These are phyloP conservation scores for Alouatta palliata DNA, from an alignment of 2,113 vertebrate genomes.

Conservation along the genomic window DNA sequence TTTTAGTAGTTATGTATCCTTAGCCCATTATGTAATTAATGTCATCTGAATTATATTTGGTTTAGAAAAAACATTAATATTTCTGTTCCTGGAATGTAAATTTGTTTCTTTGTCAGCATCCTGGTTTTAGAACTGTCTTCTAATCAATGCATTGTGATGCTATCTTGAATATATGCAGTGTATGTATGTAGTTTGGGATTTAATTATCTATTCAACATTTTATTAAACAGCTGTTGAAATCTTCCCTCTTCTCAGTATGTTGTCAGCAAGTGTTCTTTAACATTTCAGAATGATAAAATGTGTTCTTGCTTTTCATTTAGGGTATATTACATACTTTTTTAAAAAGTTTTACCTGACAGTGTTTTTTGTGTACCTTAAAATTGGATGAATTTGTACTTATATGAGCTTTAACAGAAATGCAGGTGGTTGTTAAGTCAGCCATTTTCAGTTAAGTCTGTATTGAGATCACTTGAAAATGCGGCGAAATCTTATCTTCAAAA, in stretches of 20 bases:
- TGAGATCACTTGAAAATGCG: conserved; percentile 27
- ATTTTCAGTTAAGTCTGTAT: conserved; percentile 31
- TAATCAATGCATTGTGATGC: neutral
- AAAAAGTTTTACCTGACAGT: neutral
- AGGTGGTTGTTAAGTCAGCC: neutral
- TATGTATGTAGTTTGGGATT: neutral
- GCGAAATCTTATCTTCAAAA: neutral
- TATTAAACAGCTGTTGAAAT: neutral
- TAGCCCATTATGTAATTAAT: conserved; percentile 12
- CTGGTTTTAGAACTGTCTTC: neutral
- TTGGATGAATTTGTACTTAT: conserved; percentile 3
- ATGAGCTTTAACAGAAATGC: neutral
- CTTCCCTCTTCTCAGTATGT: neutral
- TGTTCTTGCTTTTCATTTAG: conserved; percentile 3
- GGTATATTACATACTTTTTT: neutral
- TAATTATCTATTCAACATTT: neutral
- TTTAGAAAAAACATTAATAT: conserved; percentile 23
- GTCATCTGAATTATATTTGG: neutral
- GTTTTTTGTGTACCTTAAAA: neutral
- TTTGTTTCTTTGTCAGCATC: neutral
- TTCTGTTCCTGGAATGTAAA: neutral
- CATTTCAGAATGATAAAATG: neutral
- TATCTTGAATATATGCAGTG: neutral
- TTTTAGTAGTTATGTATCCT: conserved; percentile 31
- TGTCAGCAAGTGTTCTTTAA: conserved; percentile 12